Conservation (phyloP, 1,140 invertebrate species). For the Scaptomyza hsui region DNA sequence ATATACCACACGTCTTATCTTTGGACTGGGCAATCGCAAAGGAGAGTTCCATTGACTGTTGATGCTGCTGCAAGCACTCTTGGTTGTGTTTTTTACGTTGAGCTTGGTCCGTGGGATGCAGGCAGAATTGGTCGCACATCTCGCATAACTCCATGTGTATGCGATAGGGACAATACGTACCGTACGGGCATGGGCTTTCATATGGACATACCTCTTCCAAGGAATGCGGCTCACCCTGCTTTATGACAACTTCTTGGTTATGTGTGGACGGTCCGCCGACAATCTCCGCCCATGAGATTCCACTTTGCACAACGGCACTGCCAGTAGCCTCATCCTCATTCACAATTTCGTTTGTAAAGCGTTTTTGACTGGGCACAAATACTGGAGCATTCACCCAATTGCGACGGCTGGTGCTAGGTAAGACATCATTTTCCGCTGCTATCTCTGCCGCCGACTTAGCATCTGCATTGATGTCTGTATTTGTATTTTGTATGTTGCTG, state of each 20-base stretch:
- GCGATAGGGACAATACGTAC: conserved; percentile 88
- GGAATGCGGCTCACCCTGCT: conserved; percentile 62
- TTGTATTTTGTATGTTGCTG: conserved; percentile 14
- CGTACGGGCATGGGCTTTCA: conserved; percentile 88
- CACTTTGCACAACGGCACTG: conserved; percentile 23
- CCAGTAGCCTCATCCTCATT: conserved; percentile 14
- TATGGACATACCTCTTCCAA: conserved; percentile 88
- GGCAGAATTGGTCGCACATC: conserved; percentile 89
- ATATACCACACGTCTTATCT: conserved; percentile 94
- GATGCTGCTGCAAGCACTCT: conserved; percentile 91
- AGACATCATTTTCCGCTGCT: conserved; percentile 8
- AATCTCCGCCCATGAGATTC: conserved; percentile 85
- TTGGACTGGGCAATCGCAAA: conserved; percentile 92
- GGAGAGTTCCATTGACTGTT: conserved; percentile 93
- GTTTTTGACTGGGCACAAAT: conserved; percentile 77
- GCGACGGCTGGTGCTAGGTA: conserved; percentile 57
- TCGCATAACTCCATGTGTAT: conserved; percentile 92
- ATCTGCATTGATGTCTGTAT: conserved; percentile 34
- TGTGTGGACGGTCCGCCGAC: conserved; percentile 84
- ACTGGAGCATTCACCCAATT: conserved; percentile 79
- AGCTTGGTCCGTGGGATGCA: conserved; percentile 90
- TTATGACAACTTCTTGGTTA: conserved; percentile 55
- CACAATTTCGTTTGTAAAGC: conserved; percentile 32
- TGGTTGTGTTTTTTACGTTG: conserved; percentile 89
- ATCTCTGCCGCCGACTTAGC: background rate